phyloP scores from a whole-genome alignment of 2,113 vertebrate genomes.

The Penelope pileata region DNA sequence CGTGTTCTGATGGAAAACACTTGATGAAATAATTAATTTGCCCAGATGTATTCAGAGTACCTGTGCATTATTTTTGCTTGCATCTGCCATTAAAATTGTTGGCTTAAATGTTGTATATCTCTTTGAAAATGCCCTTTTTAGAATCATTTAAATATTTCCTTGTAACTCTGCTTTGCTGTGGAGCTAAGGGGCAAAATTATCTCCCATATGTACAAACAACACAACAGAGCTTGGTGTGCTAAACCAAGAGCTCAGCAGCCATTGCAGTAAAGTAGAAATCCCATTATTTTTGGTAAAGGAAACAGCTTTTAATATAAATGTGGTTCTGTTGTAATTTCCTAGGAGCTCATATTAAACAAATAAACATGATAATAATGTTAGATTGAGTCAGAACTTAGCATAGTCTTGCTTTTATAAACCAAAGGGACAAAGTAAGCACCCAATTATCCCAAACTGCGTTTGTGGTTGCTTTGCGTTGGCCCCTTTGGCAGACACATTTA shows the following conservation, averaged over 20 bases:
- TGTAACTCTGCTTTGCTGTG: neutral
- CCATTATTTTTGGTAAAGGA: neutral
- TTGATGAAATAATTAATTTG: neutral
- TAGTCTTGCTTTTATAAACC: neutral
- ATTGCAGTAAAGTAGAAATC: neutral
- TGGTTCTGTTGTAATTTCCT: neutral
- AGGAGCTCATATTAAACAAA: neutral
- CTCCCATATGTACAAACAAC: neutral
- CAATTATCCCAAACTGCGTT: neutral
- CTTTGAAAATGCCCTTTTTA: neutral
- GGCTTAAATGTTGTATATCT: neutral
- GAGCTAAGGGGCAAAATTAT: neutral
- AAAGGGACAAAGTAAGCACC: neutral
- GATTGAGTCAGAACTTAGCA: neutral
- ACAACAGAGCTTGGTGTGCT: neutral
- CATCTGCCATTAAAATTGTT: fast-evolving
- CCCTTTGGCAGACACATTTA: neutral
- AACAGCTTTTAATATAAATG: neutral
- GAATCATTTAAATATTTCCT: neutral
- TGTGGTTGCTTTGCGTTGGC: neutral
- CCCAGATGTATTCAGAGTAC: neutral
- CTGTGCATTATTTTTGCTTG: neutral
- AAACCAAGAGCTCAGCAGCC: neutral
- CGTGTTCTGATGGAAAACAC: neutral
- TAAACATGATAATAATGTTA: neutral